Percentiles rank a stretch among this genome's conserved stretches.
phyloP scores from a whole-genome alignment of 2,888 invertebrate genomes.

The Drosophila peninsularis region DNA sequence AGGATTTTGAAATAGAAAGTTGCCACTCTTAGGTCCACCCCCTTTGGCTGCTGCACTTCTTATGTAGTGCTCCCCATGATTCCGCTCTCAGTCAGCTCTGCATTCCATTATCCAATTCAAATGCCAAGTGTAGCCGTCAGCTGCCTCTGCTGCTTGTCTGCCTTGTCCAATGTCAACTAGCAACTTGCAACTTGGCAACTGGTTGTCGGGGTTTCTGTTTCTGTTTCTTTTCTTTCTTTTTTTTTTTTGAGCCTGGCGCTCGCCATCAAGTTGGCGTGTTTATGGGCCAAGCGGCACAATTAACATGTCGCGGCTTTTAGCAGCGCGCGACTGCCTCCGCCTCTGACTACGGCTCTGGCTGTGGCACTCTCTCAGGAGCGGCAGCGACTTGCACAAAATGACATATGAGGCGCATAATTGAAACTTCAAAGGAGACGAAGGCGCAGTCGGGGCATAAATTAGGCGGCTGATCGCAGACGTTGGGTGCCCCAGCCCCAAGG shows the following conservation, averaged over 20 bases:
- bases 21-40: background rate
- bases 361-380: conserved; percentile 33
- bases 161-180: conserved; percentile 11
- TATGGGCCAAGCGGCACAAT: conserved; percentile 81
- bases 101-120: conserved; percentile 29
- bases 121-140: conserved; percentile 30
- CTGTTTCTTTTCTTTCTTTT: conserved; percentile 1
- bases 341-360: conserved; percentile 6
- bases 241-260: conserved; percentile 66
- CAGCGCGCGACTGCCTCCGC: conserved; percentile 34
- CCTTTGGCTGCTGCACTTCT: background rate
- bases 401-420: conserved; percentile 82
- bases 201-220: conserved; percentile 15
- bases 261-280: conserved; percentile 82
- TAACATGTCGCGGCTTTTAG: conserved; percentile 82
- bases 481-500: conserved; percentile 49
- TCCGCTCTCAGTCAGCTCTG: background rate
- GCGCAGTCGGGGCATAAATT: conserved; percentile 74
- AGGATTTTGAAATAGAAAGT: background rate
- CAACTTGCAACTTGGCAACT: conserved; percentile 34
- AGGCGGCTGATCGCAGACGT: conserved; percentile 70
- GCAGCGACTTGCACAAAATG: conserved; percentile 71
- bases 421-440: conserved; percentile 81
- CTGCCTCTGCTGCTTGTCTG: background rate
- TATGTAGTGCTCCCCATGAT: background rate